Evolutionary conservation across 2,113 vertebrate species (phyloP).

Genomic region (Alosa alosa): DNA sequence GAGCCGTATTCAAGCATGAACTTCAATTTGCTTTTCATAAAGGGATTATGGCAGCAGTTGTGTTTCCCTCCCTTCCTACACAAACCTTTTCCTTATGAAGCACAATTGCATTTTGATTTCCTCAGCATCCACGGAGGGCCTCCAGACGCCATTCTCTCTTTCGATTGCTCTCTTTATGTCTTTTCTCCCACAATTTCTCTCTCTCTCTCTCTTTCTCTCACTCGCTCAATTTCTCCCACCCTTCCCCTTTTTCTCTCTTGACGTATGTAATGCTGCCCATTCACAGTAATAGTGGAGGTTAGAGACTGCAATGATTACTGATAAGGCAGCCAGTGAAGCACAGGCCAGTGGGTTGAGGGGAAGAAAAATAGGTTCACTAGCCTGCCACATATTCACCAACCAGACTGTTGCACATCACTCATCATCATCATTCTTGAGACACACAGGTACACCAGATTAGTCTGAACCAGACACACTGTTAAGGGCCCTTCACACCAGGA

Average conservation of each 20-base stretch:
- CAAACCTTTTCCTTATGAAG: slow-evolving; percentile 46
- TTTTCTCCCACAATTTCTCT: not conserved
- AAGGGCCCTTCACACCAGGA: too few relatives aligned
- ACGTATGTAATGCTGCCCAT: slow-evolving; percentile 10
- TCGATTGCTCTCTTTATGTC: not conserved
- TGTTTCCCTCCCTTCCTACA: slow-evolving; percentile 31
- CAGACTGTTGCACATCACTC: not conserved
- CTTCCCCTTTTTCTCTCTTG: not conserved
- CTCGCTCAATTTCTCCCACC: not conserved
- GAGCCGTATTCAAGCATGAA: slow-evolving; percentile 56
- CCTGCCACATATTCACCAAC: not conserved
- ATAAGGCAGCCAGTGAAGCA: not conserved
- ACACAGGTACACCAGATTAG: not conserved
- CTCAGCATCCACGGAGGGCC: slow-evolving; percentile 24
- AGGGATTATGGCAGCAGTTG: slow-evolving; percentile 50
- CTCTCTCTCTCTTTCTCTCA: not conserved
- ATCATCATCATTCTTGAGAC: not conserved
- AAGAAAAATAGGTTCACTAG: not conserved
- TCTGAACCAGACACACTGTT: not conserved
- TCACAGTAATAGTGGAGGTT: slow-evolving; percentile 14
- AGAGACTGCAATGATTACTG: slow-evolving; percentile 17
- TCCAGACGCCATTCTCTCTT: slow-evolving; percentile 18
- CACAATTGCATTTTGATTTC: slow-evolving; percentile 45
- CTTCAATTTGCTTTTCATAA: slow-evolving; percentile 59
- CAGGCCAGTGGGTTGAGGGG: not conserved